Conservation (phyloP, 2,113 vertebrate genomes). For the Nyctibius bracteatus region DNA sequence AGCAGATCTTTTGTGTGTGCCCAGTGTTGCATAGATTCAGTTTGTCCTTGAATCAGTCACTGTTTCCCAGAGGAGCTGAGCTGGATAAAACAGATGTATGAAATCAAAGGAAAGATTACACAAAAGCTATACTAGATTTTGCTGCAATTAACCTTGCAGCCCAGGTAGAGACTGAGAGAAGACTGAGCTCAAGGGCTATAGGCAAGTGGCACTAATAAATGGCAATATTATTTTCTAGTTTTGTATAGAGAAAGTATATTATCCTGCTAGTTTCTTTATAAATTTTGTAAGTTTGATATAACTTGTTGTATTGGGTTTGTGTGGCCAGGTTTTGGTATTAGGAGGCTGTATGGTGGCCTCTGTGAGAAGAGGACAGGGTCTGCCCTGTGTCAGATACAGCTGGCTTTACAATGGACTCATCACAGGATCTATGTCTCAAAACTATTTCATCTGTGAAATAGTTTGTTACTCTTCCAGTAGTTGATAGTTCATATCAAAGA, state of each 20-base stretch:
- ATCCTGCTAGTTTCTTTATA: neutral
- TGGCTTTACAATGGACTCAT: fast-evolving
- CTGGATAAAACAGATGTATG: neutral
- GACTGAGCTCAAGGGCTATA: neutral
- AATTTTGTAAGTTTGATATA: neutral
- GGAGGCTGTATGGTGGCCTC: neutral
- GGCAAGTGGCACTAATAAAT: neutral
- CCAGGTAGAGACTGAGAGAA: neutral
- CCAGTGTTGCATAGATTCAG: neutral
- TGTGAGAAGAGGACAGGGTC: neutral
- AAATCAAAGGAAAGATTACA: neutral
- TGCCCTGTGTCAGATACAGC: fast-evolving
- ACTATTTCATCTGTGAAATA: neutral
- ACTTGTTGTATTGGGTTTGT: neutral
- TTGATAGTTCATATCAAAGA: no score
- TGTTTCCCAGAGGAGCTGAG: neutral
- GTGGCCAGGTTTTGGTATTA: neutral
- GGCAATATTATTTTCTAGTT: neutral
- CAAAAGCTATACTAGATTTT: neutral
- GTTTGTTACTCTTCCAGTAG: neutral
- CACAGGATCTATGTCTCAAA: neutral
- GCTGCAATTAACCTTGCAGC: neutral
- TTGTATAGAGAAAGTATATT: neutral
- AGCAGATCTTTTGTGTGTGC: neutral
- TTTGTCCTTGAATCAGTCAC: neutral